Evolutionary conservation across 2,888 invertebrate genomes (phyloP).

Genomic region (Drosophila subquinaria): DNA sequence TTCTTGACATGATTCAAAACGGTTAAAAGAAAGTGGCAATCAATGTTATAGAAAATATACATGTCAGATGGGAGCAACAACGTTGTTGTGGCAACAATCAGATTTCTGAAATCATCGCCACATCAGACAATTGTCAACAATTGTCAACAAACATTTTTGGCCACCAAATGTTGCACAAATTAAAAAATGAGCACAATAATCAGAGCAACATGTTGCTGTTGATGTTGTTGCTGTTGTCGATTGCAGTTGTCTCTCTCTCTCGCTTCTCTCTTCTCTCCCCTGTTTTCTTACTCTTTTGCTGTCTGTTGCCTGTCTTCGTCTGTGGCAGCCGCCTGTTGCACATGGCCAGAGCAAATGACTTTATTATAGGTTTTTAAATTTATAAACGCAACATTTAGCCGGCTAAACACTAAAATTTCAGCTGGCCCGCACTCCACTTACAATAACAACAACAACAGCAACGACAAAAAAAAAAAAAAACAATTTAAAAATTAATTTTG

Average conservation of each 20-base stretch:
- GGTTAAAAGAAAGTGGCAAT: constrained; percentile 75
- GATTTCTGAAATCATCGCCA: constrained; percentile 27
- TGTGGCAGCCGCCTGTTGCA: constrained; percentile 45
- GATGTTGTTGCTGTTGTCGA: constrained; percentile 45
- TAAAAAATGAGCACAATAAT: constrained; percentile 79
- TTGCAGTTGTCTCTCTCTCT: constrained; percentile 14
- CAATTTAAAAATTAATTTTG: constrained; percentile 21
- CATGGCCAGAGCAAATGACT: constrained; percentile 72
- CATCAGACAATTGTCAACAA: constrained; percentile 46
- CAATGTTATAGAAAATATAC: constrained; percentile 20
- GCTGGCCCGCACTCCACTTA: constrained; percentile 44
- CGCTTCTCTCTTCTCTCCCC: neutral
- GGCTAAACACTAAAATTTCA: constrained; percentile 69
- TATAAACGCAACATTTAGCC: constrained; percentile 78
- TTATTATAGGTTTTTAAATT: constrained; percentile 80
- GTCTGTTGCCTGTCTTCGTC: constrained; percentile 15
- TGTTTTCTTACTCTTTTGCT: neutral
- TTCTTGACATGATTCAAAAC: constrained; percentile 72
- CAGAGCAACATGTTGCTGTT: constrained; percentile 64
- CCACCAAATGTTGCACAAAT: constrained; percentile 77
- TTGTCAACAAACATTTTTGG: constrained; percentile 46
- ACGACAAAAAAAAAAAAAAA: neutral
- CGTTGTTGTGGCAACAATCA: constrained; percentile 29
- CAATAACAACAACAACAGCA: constrained; percentile 15
- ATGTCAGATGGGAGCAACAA: constrained; percentile 16